These are phyloP conservation scores for Rhynchophorus ferrugineus DNA, from an alignment of 1,140 invertebrate species.

Conservation along the genomic window DNA sequence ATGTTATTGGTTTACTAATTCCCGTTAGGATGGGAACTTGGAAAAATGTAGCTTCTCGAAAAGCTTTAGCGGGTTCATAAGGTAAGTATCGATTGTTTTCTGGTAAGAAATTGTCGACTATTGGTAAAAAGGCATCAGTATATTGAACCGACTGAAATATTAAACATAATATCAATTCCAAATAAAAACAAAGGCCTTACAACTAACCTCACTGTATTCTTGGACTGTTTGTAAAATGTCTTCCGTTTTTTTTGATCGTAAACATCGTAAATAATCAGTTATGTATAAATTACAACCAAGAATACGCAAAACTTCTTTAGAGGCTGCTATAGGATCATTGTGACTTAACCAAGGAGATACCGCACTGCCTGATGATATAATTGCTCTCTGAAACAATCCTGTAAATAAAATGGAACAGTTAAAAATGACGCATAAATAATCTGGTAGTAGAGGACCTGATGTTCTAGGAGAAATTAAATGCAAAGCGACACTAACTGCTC, in stretches of 20 bases:
- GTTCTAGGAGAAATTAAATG: constrained; percentile 55
- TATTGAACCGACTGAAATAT: constrained; percentile 40
- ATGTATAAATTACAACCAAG: constrained; percentile 44
- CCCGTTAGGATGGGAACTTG: constrained; percentile 52
- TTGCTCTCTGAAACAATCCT: constrained; percentile 58
- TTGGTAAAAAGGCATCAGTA: constrained; percentile 48
- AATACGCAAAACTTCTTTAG: constrained; percentile 48
- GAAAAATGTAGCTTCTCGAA: constrained; percentile 41
- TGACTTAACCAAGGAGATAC: constrained; percentile 52
- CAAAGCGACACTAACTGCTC: constrained; percentile 52
- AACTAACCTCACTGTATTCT: constrained; percentile 47
- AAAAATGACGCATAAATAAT: no score
- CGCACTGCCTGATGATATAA: constrained; percentile 66
- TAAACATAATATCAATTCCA: constrained; percentile 15
- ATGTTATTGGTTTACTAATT: constrained; percentile 42
- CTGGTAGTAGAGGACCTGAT: constrained; percentile 39
- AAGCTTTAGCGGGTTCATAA: constrained; percentile 40
- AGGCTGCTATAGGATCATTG: constrained; percentile 47
- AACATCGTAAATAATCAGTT: constrained; percentile 48
- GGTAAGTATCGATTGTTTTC: constrained; percentile 49
- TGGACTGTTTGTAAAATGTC: constrained; percentile 52
- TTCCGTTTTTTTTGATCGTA: constrained; percentile 49
- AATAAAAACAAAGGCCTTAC: constrained; percentile 13
- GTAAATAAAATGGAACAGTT: constrained; percentile 14
- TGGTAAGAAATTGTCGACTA: constrained; percentile 50